phyloP scores from a whole-genome alignment of 2,888 invertebrate species.

The Synergus japonicus region DNA sequence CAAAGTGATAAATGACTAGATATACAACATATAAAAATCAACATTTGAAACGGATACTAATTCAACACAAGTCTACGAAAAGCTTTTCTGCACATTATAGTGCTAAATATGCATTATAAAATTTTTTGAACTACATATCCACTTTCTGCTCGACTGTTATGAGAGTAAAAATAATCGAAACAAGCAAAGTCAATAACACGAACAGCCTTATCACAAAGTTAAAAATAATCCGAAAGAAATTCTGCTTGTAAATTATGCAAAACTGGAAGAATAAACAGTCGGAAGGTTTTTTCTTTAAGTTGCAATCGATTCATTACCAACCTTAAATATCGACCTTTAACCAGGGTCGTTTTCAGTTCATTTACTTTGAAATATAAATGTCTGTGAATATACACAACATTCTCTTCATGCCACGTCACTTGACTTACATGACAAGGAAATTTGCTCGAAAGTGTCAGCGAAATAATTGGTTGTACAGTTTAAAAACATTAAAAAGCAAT shows the following conservation, averaged over 20 bases:
- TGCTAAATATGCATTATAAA: background rate
- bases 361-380: slow-evolving; percentile 28
- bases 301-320: slow-evolving; percentile 18
- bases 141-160: background rate
- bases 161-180: background rate
- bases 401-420: slow-evolving; percentile 30
- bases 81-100: background rate
- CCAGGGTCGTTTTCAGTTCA: slow-evolving; percentile 28
- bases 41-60: background rate
- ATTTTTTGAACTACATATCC: background rate
- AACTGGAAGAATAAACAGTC: slow-evolving; percentile 1
- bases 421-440: slow-evolving; percentile 1
- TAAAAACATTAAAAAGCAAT: background rate
- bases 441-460: background rate
- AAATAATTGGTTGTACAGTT: background rate
- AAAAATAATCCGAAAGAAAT: background rate
- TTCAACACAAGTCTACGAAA: background rate
- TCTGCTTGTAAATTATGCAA: background rate
- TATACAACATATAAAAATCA: background rate
- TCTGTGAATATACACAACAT: slow-evolving; percentile 22
- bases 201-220: slow-evolving; percentile 7
- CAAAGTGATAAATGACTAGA: background rate
- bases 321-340: slow-evolving; percentile 29
- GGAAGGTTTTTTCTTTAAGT: slow-evolving; percentile 11
- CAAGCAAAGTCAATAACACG: slow-evolving; percentile 1